A percentile compares a stretch with the other conserved stretches of the same genome.
These are phyloP conservation scores for Boulengeromyrus knoepffleri DNA, from an alignment of 2,113 vertebrate genomes.

Conservation along the genomic window DNA sequence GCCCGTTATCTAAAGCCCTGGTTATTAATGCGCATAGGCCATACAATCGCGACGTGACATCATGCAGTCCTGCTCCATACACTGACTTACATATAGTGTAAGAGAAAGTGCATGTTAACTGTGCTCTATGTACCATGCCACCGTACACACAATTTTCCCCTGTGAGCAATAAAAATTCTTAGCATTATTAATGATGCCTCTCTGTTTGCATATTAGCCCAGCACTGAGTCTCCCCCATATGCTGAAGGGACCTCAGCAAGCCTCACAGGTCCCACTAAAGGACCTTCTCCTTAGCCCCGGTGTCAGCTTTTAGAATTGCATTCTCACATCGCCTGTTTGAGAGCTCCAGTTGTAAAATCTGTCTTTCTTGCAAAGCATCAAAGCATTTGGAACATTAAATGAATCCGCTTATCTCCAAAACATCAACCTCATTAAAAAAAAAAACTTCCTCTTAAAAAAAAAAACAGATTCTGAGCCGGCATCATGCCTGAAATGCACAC, in stretches of 20 bases:
- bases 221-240: neutral
- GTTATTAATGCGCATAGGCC: too few species aligned
- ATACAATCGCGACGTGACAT: too few species aligned
- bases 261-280: neutral
- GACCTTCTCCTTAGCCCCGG: neutral
- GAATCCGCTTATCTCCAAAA: neutral
- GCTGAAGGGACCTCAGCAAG: neutral
- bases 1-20: too few species aligned
- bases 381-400: neutral
- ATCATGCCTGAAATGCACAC: neutral
- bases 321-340: neutral
- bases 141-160: neutral
- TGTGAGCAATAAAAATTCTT: neutral
- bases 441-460: neutral
- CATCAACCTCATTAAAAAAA: neutral
- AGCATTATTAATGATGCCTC: neutral
- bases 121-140: neutral
- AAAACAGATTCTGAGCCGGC: neutral
- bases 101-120: neutral
- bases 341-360: neutral
- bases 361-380: neutral
- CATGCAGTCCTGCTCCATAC: neutral
- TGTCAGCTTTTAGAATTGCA: neutral
- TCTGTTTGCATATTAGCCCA: neutral
- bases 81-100: neutral